Percentiles rank a stretch among this genome's conserved stretches.
These are phyloP conservation scores for Trididemnum nubilum DNA, from an alignment of 23 tunicate species.

Conservation along the genomic window DNA sequence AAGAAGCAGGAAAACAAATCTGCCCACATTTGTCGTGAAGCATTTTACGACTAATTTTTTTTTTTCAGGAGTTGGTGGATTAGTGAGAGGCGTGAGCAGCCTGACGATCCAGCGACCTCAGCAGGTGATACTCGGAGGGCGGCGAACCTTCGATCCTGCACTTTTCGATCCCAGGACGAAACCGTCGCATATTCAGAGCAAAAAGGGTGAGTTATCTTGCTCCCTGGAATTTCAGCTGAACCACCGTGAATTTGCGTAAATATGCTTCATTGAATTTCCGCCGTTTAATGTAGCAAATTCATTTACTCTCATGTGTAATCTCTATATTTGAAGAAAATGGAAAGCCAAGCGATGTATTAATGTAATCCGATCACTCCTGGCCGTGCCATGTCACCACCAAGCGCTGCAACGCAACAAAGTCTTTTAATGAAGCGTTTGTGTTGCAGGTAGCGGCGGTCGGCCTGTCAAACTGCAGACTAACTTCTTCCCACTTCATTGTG, in stretches of 20 bases:
- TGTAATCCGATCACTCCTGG: too few species aligned
- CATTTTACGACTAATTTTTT: background rate
- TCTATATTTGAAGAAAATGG: too few species aligned
- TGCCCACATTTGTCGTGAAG: too few species aligned
- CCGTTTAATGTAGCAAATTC: too few species aligned
- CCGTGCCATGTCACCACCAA: too few species aligned
- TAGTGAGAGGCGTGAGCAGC: conserved; percentile 25
- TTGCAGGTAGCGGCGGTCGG: conserved; percentile 42
- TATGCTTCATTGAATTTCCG: too few species aligned
- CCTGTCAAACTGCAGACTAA: conserved; percentile 47
- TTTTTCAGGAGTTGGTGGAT: background rate
- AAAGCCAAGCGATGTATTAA: too few species aligned
- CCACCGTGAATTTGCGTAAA: too few species aligned
- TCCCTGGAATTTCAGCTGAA: too few species aligned
- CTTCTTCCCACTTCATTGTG: conserved; percentile 60
- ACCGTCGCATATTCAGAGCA: conserved; percentile 73
- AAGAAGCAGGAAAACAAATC: too few species aligned
- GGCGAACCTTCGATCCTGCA: conserved; percentile 67
- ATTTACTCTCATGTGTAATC: too few species aligned
- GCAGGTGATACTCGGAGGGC: conserved; percentile 41
- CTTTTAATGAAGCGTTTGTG: background rate
- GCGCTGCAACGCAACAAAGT: too few species aligned
- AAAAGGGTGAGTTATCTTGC: conserved; percentile 66
- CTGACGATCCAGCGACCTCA: conserved; percentile 21
- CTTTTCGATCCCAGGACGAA: conserved; percentile 71